Evolutionary conservation across 2,797 vertebrate species (phyloP).

Genomic region (Sebastes miniatus): DNA sequence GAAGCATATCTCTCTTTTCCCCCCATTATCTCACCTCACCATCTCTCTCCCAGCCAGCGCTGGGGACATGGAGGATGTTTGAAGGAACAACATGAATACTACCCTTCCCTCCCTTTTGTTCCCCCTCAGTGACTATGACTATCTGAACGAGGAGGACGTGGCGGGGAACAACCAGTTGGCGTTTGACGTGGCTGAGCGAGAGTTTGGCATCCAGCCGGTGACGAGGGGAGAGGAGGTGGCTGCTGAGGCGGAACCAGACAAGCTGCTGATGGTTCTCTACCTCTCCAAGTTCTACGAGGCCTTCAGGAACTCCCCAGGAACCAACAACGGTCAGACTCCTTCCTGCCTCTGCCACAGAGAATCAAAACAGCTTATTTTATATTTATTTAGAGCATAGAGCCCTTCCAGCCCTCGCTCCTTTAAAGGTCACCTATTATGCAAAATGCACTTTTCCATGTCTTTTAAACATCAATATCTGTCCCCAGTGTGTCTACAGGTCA

Average conservation of each 20-base stretch:
- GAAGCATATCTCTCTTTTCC: too few species aligned
- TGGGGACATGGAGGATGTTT: too few species aligned
- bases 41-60: too few species aligned
- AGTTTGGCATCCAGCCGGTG: constrained; percentile 92
- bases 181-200: constrained; percentile 89
- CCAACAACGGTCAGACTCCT: constrained; percentile 78
- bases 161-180: constrained; percentile 93
- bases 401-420: too few species aligned
- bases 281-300: constrained; percentile 95
- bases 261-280: constrained; percentile 96
- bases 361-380: neutral
- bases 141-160: constrained; percentile 86
- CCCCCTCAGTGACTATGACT: constrained; percentile 87
- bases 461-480: too few species aligned
- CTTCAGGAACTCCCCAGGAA: constrained; percentile 85
- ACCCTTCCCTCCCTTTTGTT: too few species aligned
- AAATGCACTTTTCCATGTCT: too few species aligned
- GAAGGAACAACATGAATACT: too few species aligned
- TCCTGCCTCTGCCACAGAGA: neutral
- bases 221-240: constrained; percentile 93
- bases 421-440: too few species aligned
- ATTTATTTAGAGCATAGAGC: too few species aligned
- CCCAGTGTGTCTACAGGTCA: too few species aligned
- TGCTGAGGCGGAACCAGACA: constrained; percentile 85
- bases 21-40: too few species aligned